Conservation (phyloP, 1,140 invertebrate species). For the Mercenaria mercenaria region DNA sequence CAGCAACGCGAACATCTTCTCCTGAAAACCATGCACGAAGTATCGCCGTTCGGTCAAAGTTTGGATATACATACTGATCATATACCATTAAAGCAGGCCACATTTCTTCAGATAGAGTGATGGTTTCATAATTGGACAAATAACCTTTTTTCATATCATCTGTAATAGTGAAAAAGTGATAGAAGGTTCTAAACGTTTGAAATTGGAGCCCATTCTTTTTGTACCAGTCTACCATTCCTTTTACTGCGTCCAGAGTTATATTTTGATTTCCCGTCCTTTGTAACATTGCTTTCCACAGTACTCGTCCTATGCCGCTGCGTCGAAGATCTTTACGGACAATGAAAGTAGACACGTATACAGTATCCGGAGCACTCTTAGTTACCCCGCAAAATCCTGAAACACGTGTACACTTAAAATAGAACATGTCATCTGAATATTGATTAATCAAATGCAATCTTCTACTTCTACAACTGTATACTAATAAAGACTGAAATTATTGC, state of each 20-base stretch:
- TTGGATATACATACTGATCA: slow-evolving; percentile 26
- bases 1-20: neutral
- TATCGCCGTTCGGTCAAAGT: slow-evolving; percentile 11
- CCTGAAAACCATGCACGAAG: slow-evolving; percentile 24
- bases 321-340: slow-evolving; percentile 47
- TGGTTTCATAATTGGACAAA: neutral
- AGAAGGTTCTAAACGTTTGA: neutral
- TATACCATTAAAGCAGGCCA: slow-evolving; percentile 36
- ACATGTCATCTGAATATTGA: neutral
- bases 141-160: slow-evolving; percentile 11
- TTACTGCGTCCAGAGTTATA: neutral
- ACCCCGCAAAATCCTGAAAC: slow-evolving; percentile 20
- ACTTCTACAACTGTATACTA: neutral
- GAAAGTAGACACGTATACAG: slow-evolving; percentile 26
- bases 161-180: neutral
- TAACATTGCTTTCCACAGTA: slow-evolving; percentile 25
- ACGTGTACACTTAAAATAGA: neutral
- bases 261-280: slow-evolving; percentile 5
- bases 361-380: neutral
- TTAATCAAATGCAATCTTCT: too few relatives aligned
- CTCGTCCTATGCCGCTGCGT: slow-evolving; percentile 13
- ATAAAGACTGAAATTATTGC: too few relatives aligned
- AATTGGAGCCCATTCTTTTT: neutral
- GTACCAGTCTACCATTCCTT: slow-evolving; percentile 29
- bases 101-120: neutral